phyloP scores from a whole-genome alignment of 2,888 invertebrate species.

The Cylindroiulus punctatus region DNA sequence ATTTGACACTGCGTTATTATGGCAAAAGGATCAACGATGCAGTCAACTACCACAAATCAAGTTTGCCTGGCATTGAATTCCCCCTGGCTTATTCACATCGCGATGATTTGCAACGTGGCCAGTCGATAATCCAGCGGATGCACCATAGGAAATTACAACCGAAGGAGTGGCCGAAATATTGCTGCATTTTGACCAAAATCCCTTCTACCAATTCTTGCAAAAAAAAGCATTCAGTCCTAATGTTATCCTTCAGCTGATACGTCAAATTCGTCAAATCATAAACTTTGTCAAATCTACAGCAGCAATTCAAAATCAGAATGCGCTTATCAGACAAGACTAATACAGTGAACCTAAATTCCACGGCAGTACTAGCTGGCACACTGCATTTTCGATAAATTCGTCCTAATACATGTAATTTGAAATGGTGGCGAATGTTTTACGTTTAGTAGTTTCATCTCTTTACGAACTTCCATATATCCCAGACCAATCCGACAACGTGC shows the following conservation, averaged over 20 bases:
- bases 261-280: background rate
- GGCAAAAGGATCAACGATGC: constrained; percentile 31
- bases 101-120: constrained; percentile 40
- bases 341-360: too few species aligned
- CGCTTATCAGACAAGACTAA: too few species aligned
- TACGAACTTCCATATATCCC: too few species aligned
- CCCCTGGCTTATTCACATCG: constrained; percentile 43
- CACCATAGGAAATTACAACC: constrained; percentile 21
- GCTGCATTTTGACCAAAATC: background rate
- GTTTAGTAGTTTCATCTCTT: too few species aligned
- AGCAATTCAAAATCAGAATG: too few species aligned
- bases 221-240: background rate
- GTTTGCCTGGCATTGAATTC: constrained; percentile 30
- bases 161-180: constrained; percentile 26
- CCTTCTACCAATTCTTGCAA: background rate
- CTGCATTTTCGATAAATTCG: too few species aligned
- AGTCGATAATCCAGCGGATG: constrained; percentile 30
- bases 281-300: too few species aligned
- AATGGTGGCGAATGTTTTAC: too few species aligned
- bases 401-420: too few species aligned
- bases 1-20: constrained; percentile 22
- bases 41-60: constrained; percentile 45
- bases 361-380: too few species aligned
- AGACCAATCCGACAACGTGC: too few species aligned
- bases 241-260: background rate